Evolutionary conservation across 2,113 vertebrate genomes (phyloP), one percentile per base, ranked within the genome.

Genomic region (Numida meleagris): DNA sequence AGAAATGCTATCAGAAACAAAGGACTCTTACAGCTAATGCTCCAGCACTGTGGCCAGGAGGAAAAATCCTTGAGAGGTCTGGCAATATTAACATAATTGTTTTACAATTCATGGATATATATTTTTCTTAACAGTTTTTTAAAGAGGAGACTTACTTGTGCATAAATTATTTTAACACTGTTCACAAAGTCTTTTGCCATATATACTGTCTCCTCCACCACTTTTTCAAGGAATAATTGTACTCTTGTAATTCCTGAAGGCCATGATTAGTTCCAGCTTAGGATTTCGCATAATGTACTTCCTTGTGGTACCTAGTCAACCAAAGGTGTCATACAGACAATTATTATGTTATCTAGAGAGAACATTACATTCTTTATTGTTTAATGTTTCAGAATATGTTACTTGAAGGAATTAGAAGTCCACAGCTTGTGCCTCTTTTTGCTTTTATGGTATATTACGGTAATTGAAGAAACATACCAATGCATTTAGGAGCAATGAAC

Each of bases 191-290:
- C 50, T 94, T 51, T 81, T 89, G 38, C 82, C 0, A 1, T 62
- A 78, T 38, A 57, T 40, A 61, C 8, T 9, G 11, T 45, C 68
- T 88, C 91, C 34, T 40, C 29, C 33, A 42, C 59, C 46, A 53
- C 16, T n/a, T 40, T 55, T 88, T 77, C 68, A 88, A 89, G 72
- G 51, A 93, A 78, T 88, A 89, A 91, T 55, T 91, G 63, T 27
- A 27, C 33, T 77, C 34, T 50, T 58, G 42, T 55, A 87, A 87
- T 86, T 92, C 78, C 79, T 88, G 34, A 93, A 86, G 87, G 68
- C 68, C 75, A 43, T 40, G 63, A 94, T 94, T 89, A 94, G 79
- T 94, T 96, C 78, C 91, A 77, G 23, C 3, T 66, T 48, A 57
- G 68, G 38, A 73, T 91, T 96, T 77, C 80, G 34, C 62, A 63